Evolutionary conservation across 2,888 invertebrate species (phyloP).

Genomic region (Lepas anatifera): DNA sequence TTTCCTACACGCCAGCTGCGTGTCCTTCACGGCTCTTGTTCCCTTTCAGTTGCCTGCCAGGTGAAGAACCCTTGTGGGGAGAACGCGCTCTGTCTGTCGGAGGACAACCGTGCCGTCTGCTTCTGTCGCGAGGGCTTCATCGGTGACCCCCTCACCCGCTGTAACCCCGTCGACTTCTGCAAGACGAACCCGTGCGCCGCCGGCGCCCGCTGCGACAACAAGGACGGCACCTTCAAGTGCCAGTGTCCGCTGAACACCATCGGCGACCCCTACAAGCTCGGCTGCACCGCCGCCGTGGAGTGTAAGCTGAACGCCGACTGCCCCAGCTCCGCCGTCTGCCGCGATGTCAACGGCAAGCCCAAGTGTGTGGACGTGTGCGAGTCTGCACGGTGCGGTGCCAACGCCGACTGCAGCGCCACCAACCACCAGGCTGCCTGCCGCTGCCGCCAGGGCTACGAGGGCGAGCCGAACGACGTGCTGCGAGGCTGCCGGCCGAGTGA

Average conservation of each 20-base stretch:
- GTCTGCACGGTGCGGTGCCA: conserved; percentile 58
- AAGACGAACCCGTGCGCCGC: conserved; percentile 63
- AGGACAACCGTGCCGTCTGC: conserved; percentile 61
- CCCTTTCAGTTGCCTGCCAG: conserved; percentile 58
- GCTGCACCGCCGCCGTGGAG: conserved; percentile 68
- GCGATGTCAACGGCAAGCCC: conserved; percentile 52
- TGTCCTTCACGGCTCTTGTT: too few species aligned
- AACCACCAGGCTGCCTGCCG: conserved; percentile 67
- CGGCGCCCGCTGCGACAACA: conserved; percentile 65
- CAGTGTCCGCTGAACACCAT: conserved; percentile 62
- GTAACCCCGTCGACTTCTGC: conserved; percentile 65
- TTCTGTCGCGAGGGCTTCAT: conserved; percentile 77
- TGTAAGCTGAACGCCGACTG: conserved; percentile 68
- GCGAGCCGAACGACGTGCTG: conserved; percentile 61
- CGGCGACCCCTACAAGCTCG: conserved; percentile 72
- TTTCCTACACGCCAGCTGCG: too few species aligned
- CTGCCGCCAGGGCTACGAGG: conserved; percentile 68
- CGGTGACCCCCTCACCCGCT: conserved; percentile 59
- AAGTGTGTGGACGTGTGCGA: conserved; percentile 78
- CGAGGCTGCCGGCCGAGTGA: conserved; percentile 28
- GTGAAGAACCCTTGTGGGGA: conserved; percentile 70
- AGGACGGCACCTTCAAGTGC: conserved; percentile 66
- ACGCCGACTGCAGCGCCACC: conserved; percentile 65
- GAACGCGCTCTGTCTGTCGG: conserved; percentile 72
- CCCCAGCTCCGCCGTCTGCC: conserved; percentile 63